Conservation (phyloP, 2,797 vertebrate species). For the Hirundo rustica region DNA sequence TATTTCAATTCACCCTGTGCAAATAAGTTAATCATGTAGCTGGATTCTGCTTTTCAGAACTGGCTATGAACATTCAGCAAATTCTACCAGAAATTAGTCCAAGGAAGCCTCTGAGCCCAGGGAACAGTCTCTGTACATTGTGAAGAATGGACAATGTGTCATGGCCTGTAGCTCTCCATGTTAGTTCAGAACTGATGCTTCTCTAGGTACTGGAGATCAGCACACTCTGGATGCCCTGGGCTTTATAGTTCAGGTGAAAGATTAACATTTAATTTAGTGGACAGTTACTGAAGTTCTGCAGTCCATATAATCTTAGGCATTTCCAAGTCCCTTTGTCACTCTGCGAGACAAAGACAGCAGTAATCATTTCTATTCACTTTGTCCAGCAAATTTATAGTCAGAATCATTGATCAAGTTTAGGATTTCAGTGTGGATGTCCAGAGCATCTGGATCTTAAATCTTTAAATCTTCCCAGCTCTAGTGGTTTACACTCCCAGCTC, state of each 20-base stretch:
- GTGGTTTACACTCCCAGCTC: not conserved
- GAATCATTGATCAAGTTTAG: not conserved
- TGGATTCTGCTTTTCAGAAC: not conserved
- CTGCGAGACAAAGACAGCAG: not conserved
- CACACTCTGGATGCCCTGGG: not conserved
- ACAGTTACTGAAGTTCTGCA: not conserved
- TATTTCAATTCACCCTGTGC: not conserved
- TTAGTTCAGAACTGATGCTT: not conserved
- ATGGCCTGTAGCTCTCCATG: rapidly evolving
- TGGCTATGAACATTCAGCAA: not conserved
- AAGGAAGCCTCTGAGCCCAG: not conserved
- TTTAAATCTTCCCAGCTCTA: not conserved
- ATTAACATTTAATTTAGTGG: not conserved
- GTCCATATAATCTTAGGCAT: not conserved
- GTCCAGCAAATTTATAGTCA: not conserved
- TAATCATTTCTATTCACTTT: not conserved
- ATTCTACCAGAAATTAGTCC: not conserved
- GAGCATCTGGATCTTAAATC: not conserved
- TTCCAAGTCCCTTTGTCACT: not conserved
- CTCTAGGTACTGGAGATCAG: not conserved
- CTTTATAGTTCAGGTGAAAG: not conserved
- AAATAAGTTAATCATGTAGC: rapidly evolving
- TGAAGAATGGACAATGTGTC: not conserved
- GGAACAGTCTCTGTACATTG: not conserved
- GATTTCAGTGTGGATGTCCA: not conserved